These are phyloP conservation scores for Dynastes hyllus DNA, from an alignment of 2,888 invertebrate genomes.

Conservation along the genomic window DNA sequence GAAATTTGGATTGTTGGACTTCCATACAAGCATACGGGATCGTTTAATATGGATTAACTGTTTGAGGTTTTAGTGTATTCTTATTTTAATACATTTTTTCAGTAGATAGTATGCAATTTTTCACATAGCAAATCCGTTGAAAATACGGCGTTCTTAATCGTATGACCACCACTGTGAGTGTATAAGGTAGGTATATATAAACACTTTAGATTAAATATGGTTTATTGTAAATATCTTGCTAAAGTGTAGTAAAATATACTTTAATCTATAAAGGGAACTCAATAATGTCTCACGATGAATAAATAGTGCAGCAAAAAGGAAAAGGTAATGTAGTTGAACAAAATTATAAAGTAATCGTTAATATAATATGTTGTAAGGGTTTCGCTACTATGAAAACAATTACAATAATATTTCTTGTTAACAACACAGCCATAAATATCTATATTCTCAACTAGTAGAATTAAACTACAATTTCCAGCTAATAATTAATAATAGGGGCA, in stretches of 20 bases:
- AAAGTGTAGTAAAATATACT: conserved; percentile 65
- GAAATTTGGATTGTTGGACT: too few species aligned
- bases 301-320: conserved; percentile 61
- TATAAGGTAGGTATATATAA: not conserved
- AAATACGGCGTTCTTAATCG: too few species aligned
- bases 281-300: conserved; percentile 60
- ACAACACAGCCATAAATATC: conserved; percentile 68
- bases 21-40: too few species aligned
- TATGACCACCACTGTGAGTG: too few species aligned
- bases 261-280: conserved; percentile 62
- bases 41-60: too few species aligned
- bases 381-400: conserved; percentile 54
- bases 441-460: conserved; percentile 59
- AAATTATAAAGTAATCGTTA: conserved; percentile 50
- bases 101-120: too few species aligned
- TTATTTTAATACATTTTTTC: too few species aligned
- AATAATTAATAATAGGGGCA: conserved; percentile 12
- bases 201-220: conserved; percentile 54
- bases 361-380: conserved; percentile 35
- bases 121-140: too few species aligned
- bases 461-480: conserved; percentile 41
- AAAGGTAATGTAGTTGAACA: conserved; percentile 55
- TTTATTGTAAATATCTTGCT: conserved; percentile 61
- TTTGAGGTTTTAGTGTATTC: too few species aligned
- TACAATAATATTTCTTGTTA: conserved; percentile 57